Base-by-base conservation (phyloP, 2,888 invertebrate species). In the Lochmaea crataegi region DNA sequence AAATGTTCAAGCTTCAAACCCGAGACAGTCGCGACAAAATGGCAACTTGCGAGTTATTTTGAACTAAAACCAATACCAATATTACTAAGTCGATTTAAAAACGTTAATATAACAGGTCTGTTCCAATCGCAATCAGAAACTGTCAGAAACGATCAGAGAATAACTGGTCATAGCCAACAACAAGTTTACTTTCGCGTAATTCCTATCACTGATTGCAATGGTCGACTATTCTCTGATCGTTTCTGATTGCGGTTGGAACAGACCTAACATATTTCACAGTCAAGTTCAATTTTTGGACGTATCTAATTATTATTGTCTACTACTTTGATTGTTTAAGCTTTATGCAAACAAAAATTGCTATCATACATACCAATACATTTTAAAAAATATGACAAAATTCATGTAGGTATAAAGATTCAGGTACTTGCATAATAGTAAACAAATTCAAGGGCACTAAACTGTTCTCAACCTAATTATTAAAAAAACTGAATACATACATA, bases 341-440 rank as follows among this genome's bases (percentile, higher is more conserved):
- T 63, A 18, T 10, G 16, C 41, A 63, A 42, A 58, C 32, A 58
- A 32, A 58, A 32, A 58, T 11, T 63, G 41, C 61, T 42, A 63
- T 63, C 61, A 63, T 63, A 63, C 18, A 63, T 41, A 60, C 53
- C 60, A 41, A 63, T 41, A 6, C 11, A n/a, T 18, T 14, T 61
- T 18, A 41, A 65, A 64, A 41, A 70, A 64, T 57, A 42, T 42
- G 11, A 61, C 38, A 61, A 42, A 63, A 63, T 42, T 42, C 53
- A 53, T 53, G 16, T 16, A 60, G 26, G 22, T 60, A 69, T 63
- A 69, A 69, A 53, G 63, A 70, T 64, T 70, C 70, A 70, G 70
- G 70, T 70, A 70, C 70, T 64, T 70, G 56, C 70, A 64, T 38
- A 69, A 70, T 70, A 56, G 42, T 64, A 70, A 64, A 53, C 22